Conservation (phyloP, 2,113 vertebrate species). For the Stigmatopora nigra region DNA sequence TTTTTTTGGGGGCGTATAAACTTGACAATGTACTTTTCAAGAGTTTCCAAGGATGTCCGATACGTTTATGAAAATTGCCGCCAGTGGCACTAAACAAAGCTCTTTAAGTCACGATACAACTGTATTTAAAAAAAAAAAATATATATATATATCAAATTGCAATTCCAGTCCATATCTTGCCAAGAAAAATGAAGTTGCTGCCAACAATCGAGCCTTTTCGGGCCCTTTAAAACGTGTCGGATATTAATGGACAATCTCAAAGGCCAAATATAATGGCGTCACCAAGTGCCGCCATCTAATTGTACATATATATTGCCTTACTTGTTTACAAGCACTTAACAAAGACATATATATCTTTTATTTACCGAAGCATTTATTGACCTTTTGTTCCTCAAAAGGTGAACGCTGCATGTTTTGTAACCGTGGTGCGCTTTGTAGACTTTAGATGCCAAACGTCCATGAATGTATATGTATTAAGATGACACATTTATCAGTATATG, state of each 20-base stretch:
- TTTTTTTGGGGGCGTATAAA: too few species aligned
- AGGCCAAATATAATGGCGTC: slow-evolving; percentile 51
- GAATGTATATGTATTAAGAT: slow-evolving; percentile 50
- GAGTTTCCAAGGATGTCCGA: too few species aligned
- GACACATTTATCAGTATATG: slow-evolving; percentile 46
- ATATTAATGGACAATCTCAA: slow-evolving; percentile 52
- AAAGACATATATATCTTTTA: slow-evolving; percentile 64
- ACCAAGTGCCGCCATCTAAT: slow-evolving; percentile 56
- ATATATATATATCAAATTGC: neutral
- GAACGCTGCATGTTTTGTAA: slow-evolving; percentile 53
- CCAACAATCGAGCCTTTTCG: neutral
- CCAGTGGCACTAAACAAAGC: too few species aligned
- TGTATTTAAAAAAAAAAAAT: neutral
- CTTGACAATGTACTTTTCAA: too few species aligned
- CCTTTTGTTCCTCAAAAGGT: slow-evolving; percentile 28
- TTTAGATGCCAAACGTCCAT: slow-evolving; percentile 34
- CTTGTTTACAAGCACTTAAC: slow-evolving; percentile 71
- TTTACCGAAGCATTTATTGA: slow-evolving; percentile 60
- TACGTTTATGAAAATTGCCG: too few species aligned
- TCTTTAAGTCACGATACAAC: neutral
- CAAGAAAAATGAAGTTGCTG: neutral
- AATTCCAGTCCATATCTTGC: neutral
- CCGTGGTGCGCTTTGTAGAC: slow-evolving; percentile 42
- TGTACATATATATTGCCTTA: slow-evolving; percentile 56
- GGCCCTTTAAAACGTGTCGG: neutral